These are phyloP conservation scores for Trissolcus basalis DNA, from an alignment of 1,140 invertebrate genomes.

Conservation along the genomic window DNA sequence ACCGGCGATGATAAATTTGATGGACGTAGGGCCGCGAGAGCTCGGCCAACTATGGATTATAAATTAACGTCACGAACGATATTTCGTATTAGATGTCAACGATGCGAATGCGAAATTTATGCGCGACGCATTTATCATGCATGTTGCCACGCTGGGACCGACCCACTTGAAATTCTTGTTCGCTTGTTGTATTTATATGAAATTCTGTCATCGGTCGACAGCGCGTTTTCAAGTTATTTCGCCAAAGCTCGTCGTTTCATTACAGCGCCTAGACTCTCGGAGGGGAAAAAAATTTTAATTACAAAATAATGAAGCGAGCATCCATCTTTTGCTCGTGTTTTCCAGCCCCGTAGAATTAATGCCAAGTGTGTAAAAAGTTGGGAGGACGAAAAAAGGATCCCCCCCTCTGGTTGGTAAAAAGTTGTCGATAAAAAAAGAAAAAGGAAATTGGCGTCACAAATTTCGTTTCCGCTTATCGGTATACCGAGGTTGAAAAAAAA, in stretches of 20 bases:
- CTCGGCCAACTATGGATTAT: constrained; percentile 28
- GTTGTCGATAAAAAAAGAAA: constrained; percentile 41
- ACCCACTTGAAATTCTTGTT: constrained; percentile 35
- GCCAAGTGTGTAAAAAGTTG: neutral
- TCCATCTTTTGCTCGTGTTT: no score
- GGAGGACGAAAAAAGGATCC: constrained; percentile 14
- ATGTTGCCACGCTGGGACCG: constrained; percentile 6
- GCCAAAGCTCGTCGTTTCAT: no score
- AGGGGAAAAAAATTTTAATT: no score
- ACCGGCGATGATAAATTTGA: constrained; percentile 28
- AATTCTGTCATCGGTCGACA: constrained; percentile 19
- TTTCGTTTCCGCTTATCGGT: constrained; percentile 55
- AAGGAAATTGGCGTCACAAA: constrained; percentile 46
- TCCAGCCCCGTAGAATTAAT: neutral
- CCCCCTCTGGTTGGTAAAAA: constrained; percentile 6
- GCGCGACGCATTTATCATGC: constrained; percentile 31
- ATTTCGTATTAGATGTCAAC: constrained; percentile 39
- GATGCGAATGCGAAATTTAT: constrained; percentile 26
- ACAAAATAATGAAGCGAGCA: no score
- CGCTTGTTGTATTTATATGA: constrained; percentile 17
- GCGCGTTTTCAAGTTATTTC: no score
- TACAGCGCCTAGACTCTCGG: no score
- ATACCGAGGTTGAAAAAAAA: constrained; percentile 40
- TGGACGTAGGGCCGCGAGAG: constrained; percentile 8
- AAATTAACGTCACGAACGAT: constrained; percentile 32